Evolutionary conservation across 2,888 invertebrate genomes (phyloP).

Genomic region (Scelioninae gen. 1): DNA sequence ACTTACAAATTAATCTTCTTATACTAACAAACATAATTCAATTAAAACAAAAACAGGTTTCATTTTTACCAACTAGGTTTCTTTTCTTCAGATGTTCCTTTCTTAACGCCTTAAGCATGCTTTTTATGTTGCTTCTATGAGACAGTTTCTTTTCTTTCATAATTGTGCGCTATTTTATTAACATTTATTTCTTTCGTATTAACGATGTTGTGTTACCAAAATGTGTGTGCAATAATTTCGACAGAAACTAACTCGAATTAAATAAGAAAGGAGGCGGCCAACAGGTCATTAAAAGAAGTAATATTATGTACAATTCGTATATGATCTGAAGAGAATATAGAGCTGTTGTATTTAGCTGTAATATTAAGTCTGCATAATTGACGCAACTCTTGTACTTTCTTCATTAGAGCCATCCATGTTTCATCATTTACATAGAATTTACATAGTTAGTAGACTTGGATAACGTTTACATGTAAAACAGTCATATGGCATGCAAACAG

Average conservation of each 20-base stretch:
- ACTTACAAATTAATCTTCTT: background rate
- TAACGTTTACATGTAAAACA: constrained; percentile 51
- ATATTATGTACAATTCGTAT: constrained; percentile 20
- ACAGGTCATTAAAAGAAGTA: constrained; percentile 41
- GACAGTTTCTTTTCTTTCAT: constrained; percentile 13
- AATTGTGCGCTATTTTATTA: constrained; percentile 30
- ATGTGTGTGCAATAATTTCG: background rate
- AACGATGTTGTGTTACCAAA: constrained; percentile 12
- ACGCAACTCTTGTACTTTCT: constrained; percentile 41
- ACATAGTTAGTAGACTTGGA: constrained; percentile 55
- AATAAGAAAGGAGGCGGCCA: constrained; percentile 11
- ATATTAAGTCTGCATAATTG: constrained; percentile 39
- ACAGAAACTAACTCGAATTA: constrained; percentile 2
- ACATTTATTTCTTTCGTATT: constrained; percentile 30
- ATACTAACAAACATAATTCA: background rate
- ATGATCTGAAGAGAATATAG: constrained; percentile 17
- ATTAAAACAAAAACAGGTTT: background rate
- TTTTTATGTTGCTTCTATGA: constrained; percentile 42
- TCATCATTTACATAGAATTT: constrained; percentile 46
- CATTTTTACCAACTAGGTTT: background rate
- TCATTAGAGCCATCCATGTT: constrained; percentile 60
- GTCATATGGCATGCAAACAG: constrained; percentile 60
- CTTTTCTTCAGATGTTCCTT: background rate
- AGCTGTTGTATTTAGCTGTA: constrained; percentile 30
- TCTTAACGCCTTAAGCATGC: constrained; percentile 35